These are phyloP conservation scores for Minunthozetes semirufus DNA, from an alignment of 2,888 invertebrate species.

Conservation along the genomic window DNA sequence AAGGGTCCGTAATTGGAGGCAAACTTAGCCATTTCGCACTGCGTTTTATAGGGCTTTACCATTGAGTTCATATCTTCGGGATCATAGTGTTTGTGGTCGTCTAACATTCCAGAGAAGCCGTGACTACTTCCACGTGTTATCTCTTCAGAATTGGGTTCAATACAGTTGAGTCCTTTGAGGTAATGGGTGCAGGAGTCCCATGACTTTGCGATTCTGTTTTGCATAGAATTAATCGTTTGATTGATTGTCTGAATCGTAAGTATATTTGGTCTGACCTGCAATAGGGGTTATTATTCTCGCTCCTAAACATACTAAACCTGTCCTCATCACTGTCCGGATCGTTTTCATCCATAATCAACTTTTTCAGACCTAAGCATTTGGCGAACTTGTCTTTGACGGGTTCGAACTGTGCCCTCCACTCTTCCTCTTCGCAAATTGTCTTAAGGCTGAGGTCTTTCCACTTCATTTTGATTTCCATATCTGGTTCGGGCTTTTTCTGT, in stretches of 20 bases:
- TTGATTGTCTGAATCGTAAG: background rate
- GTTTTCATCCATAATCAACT: slow-evolving; percentile 18
- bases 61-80: slow-evolving; percentile 20
- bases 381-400: slow-evolving; percentile 27
- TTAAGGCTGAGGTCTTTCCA: slow-evolving; percentile 30
- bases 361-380: slow-evolving; percentile 33
- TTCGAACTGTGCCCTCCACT: slow-evolving; percentile 31
- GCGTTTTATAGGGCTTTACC: background rate
- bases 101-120: background rate
- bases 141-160: slow-evolving; percentile 20
- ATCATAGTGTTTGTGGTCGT: slow-evolving; percentile 2
- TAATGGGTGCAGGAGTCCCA: slow-evolving; percentile 32
- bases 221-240: background rate
- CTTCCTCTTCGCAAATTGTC: slow-evolving; percentile 31
- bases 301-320: background rate
- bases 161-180: slow-evolving; percentile 25
- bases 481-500: background rate
- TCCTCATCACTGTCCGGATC: slow-evolving; percentile 5
- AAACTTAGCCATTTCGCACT: slow-evolving; percentile 28
- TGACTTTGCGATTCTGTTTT: slow-evolving; percentile 1
- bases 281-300: slow-evolving; percentile 4
- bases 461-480: slow-evolving; percentile 18
- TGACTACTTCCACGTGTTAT: background rate
- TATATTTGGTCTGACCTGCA: slow-evolving; percentile 7
- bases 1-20: slow-evolving; percentile 18